Conservation (phyloP, 2,797 vertebrate genomes). For the Rhinatrema bivittatum region DNA sequence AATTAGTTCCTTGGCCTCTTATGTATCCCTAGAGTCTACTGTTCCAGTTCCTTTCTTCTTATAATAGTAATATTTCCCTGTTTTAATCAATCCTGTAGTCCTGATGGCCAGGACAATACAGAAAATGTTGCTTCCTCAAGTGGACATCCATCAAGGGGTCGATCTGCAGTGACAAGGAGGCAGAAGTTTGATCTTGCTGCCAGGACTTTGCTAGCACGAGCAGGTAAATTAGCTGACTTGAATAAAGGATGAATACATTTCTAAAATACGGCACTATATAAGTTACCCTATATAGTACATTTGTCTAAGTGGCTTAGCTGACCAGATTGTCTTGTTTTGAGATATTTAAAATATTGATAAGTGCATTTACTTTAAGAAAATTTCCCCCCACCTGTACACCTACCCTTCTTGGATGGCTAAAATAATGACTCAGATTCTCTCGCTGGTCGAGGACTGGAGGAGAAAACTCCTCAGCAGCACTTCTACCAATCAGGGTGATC, state of each 20-base stretch:
- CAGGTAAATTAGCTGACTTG: conserved; percentile 67
- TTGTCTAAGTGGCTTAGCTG: too few species aligned
- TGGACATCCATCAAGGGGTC: conserved; percentile 67
- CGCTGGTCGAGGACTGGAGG: too few species aligned
- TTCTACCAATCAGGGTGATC: too few species aligned
- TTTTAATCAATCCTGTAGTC: conserved; percentile 63
- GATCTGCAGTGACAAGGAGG: conserved; percentile 76
- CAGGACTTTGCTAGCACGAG: conserved; percentile 84
- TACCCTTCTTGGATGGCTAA: too few species aligned
- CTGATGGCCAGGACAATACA: conserved; percentile 77
- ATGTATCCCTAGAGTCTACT: too few species aligned
- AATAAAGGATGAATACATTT: neutral
- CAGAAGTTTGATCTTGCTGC: conserved; percentile 94
- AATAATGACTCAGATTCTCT: too few species aligned
- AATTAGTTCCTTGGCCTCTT: too few species aligned
- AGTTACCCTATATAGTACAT: accelerated
- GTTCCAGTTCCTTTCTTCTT: too few species aligned
- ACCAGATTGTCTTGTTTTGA: conserved; percentile 1
- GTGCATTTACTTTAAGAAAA: too few species aligned
- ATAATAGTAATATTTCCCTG: too few species aligned
- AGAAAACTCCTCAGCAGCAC: too few species aligned
- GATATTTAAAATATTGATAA: conserved; percentile 11
- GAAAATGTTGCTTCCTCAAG: conserved; percentile 77
- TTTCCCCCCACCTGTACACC: too few species aligned
- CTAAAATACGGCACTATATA: neutral